Evolutionary conservation across 2,888 invertebrate genomes (phyloP).

Genomic region (Tenthredo amoena): DNA sequence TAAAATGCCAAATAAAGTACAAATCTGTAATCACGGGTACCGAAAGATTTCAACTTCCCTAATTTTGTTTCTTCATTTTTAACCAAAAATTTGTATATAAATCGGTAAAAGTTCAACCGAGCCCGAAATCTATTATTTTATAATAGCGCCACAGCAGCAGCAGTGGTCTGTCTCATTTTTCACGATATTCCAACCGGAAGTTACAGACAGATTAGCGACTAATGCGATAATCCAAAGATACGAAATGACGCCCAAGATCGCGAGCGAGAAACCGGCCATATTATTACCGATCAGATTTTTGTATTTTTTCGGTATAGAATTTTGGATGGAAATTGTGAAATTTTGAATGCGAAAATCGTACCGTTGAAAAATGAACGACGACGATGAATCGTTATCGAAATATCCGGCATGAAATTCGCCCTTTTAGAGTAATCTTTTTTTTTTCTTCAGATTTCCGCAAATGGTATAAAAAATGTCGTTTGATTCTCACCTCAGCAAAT

Average conservation of each 20-base stretch:
- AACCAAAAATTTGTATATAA: no score
- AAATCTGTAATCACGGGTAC: not conserved
- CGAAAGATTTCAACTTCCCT: no score
- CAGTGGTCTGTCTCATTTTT: not conserved
- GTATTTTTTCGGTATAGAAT: not conserved
- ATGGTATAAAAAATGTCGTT: not conserved
- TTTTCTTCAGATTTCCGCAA: not conserved
- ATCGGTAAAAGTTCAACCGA: no score
- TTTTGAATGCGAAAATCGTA: not conserved
- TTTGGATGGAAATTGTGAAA: not conserved
- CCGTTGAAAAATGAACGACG: not conserved
- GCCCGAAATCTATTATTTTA: not conserved
- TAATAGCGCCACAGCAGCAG: constrained; percentile 7
- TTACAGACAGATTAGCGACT: constrained; percentile 54
- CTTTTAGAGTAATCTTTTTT: not conserved
- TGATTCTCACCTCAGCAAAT: constrained; percentile 80
- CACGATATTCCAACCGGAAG: not conserved
- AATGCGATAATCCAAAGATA: constrained; percentile 62
- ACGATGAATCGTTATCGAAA: not conserved
- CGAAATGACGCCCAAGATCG: constrained; percentile 60
- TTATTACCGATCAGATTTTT: not conserved
- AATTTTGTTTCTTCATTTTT: no score
- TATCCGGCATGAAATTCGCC: not conserved
- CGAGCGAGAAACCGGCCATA: constrained; percentile 38
- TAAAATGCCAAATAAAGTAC: constrained; percentile 63